Evolutionary conservation across 2,888 invertebrate genomes (phyloP).

Genomic region (Scaptomyza polygonia): DNA sequence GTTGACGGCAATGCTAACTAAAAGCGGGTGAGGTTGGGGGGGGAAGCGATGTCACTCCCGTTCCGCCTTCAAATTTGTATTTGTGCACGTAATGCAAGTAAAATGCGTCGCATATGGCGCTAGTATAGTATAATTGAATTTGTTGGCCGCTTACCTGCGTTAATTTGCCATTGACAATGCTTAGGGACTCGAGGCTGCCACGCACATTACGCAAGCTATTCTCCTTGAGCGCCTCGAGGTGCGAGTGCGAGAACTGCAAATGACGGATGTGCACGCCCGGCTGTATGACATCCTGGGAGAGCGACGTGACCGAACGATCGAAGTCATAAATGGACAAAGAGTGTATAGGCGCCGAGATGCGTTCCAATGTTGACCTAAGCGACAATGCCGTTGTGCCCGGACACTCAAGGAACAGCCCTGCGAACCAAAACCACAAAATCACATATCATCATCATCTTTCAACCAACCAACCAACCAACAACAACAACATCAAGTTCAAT

Average conservation of each 20-base stretch:
- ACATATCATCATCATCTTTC: conserved; percentile 5
- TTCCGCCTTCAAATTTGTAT: background rate
- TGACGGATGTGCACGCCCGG: conserved; percentile 88
- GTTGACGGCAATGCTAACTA: conserved; percentile 1
- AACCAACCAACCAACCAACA: background rate
- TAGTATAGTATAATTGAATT: conserved; percentile 33
- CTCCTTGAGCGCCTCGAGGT: conserved; percentile 89
- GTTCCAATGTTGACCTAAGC: conserved; percentile 89
- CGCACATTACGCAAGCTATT: conserved; percentile 89
- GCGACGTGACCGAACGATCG: conserved; percentile 91
- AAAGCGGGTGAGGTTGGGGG: background rate
- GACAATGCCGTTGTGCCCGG: conserved; percentile 91
- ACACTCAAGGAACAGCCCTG: conserved; percentile 94
- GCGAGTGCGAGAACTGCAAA: conserved; percentile 91
- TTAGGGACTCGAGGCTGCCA: conserved; percentile 91
- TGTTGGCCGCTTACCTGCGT: conserved; percentile 81
- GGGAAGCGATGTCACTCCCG: background rate
- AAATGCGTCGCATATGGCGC: conserved; percentile 18
- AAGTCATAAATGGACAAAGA: conserved; percentile 95
- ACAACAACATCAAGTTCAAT: conserved; percentile 7
- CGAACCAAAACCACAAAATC: conserved; percentile 38
- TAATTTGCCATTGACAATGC: conserved; percentile 90
- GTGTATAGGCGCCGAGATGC: conserved; percentile 89
- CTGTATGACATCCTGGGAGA: conserved; percentile 91
- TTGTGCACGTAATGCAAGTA: conserved; percentile 1